Evolutionary conservation across 2,113 vertebrate species (phyloP), one percentile per base, ranked within the genome.

Genomic region (Rhinolophus sinicus): DNA sequence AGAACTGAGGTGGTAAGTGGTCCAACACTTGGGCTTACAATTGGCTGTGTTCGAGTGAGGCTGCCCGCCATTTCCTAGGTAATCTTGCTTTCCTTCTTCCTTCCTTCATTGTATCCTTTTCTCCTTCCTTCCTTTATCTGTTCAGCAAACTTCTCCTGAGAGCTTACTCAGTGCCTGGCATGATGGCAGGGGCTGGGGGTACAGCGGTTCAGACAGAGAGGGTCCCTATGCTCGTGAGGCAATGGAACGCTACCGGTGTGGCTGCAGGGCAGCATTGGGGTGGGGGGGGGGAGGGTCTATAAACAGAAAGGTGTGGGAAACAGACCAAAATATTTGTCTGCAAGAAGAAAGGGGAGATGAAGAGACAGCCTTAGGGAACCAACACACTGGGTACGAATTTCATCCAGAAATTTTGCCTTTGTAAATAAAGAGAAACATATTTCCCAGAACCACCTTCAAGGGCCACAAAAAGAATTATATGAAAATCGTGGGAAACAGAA

Each of bases 361-460:
- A 65, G 13, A 87, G 26, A 24, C 1, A 7, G 2, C 0, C 16
- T 78, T 50, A 12, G 24, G 40, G 44, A 52, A 26, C 30, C 5
- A 47, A 56, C 35, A 86, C 12, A 7, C 0, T 8, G 8, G n/a
- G 30, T 24, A 35, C 4, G 10, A 64, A 38, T 56, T 60, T 81
- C 65, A 92, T 21, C 40, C 19, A 83, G 76, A 91, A 88, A 35
- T 12, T 28, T 56, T 73, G 40, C 24, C 65, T 86, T 73, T 69
- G 22, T 44, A 80, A 76, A 94, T 1, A 12, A 95, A 96, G 75
- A 75, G 52, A 28, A 85, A 96, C 87, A 18, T 44, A 44, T 65
- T 75, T 58, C n/a, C 47, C 58, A 95, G 75, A 90, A 56, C 69
- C 58, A 52, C 70, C 62, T 90, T 92, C 15, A 86, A 19, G 54